Percentiles rank a stretch among this genome's conserved stretches.
These are phyloP conservation scores for Liopterus haemorrhoidalis DNA, from an alignment of 2,888 invertebrate species.

Conservation along the genomic window DNA sequence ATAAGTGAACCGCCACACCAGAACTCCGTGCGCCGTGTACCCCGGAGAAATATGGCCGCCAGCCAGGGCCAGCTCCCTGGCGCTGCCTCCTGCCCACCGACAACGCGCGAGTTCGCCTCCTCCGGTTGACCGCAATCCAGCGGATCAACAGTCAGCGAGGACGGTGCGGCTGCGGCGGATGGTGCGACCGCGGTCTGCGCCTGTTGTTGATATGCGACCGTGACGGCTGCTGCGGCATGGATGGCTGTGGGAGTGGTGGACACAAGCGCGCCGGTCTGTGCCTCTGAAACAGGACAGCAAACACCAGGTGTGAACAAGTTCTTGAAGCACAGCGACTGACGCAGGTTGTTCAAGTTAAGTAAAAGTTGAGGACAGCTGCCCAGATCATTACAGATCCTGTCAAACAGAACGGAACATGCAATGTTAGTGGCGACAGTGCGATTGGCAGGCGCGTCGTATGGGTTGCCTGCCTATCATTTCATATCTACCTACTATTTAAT, in stretches of 20 bases:
- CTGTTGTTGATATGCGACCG: slow-evolving; percentile 1
- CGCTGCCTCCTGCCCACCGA: slow-evolving; percentile 79
- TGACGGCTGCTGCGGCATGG: background rate
- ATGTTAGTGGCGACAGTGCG: too few relatives aligned
- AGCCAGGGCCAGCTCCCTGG: slow-evolving; percentile 95
- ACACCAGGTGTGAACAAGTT: slow-evolving; percentile 87
- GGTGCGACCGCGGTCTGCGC: slow-evolving; percentile 9
- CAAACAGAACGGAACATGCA: slow-evolving; percentile 27
- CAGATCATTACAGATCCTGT: slow-evolving; percentile 69
- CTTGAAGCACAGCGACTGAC: slow-evolving; percentile 87
- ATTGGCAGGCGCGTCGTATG: too few relatives aligned
- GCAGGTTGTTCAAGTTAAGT: slow-evolving; percentile 70
- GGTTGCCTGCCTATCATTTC: too few relatives aligned
- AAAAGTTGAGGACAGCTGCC: slow-evolving; percentile 82
- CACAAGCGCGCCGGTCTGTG: too few relatives aligned
- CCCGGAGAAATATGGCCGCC: slow-evolving; percentile 88
- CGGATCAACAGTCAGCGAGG: slow-evolving; percentile 43
- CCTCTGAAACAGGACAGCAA: slow-evolving; percentile 88
- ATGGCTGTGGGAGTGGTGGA: slow-evolving; percentile 3
- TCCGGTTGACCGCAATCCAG: slow-evolving; percentile 78
- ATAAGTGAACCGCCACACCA: slow-evolving; percentile 92
- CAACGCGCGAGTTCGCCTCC: slow-evolving; percentile 79
- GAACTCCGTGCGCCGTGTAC: slow-evolving; percentile 76
- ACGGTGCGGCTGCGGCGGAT: slow-evolving; percentile 36
- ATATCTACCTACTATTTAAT: too few relatives aligned